Conservation (phyloP, 2,797 vertebrate species). For the Numenius phaeopus region DNA sequence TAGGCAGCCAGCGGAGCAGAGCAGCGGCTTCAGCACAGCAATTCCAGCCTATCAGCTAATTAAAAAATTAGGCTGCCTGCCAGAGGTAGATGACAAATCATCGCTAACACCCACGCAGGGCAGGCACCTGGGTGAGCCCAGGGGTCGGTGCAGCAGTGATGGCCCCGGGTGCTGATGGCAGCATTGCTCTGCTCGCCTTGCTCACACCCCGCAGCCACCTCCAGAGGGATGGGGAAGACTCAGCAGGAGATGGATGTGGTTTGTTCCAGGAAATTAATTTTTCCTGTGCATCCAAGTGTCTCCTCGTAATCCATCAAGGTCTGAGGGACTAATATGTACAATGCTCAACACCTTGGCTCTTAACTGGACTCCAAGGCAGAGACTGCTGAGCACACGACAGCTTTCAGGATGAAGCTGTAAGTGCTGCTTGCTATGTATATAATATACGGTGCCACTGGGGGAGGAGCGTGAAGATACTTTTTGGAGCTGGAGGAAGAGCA, state of each 20-base stretch:
- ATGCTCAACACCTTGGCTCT: background rate
- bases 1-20: background rate
- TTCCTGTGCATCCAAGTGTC: conserved; percentile 4
- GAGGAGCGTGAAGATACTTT: conserved; percentile 37
- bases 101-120: background rate
- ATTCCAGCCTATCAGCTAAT: conserved; percentile 33
- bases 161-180: background rate
- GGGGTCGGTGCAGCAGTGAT: background rate
- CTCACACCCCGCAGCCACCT: background rate
- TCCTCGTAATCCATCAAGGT: background rate
- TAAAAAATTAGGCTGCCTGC: conserved; percentile 26
- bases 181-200: fast-evolving
- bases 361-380: background rate
- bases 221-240: background rate
- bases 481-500: conserved; percentile 47
- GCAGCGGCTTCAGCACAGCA: background rate
- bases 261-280: conserved; percentile 40
- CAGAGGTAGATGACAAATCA: conserved; percentile 9
- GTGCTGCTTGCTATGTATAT: background rate
- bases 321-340: background rate
- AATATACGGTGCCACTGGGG: background rate
- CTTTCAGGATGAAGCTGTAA: background rate
- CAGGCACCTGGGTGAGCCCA: background rate
- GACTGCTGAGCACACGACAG: fast-evolving
- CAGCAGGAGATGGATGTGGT: background rate